Conservation (phyloP, 23 tunicate species). For the Halocynthia aurantium region DNA sequence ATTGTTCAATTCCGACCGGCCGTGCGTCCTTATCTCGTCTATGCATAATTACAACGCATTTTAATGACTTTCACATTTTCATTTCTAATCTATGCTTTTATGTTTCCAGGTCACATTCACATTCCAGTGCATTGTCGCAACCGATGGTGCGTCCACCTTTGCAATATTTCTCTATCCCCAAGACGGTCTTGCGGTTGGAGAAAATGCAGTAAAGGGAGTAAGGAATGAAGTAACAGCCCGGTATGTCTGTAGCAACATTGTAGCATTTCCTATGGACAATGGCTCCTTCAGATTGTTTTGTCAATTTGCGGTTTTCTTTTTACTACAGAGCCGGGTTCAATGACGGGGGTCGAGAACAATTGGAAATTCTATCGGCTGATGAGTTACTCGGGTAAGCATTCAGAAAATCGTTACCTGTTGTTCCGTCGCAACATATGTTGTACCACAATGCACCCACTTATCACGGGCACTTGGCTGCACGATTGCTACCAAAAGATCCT, state of each 20-base stretch:
- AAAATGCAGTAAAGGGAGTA: background rate
- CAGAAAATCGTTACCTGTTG: no score
- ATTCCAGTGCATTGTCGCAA: constrained; percentile 63
- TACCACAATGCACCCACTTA: no score
- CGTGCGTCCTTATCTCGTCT: no score
- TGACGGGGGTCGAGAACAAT: constrained; percentile 27
- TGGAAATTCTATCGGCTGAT: constrained; percentile 75
- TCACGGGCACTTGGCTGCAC: no score
- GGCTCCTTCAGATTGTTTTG: background rate
- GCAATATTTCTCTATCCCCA: constrained; percentile 80
- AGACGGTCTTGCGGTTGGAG: constrained; percentile 31
- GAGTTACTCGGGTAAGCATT: constrained; percentile 72
- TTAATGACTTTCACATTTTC: background rate
- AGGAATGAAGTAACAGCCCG: background rate
- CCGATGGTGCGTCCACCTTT: constrained; percentile 47
- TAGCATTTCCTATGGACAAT: no score
- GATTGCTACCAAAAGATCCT: no score
- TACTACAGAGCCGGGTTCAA: constrained; percentile 85
- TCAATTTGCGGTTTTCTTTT: constrained; percentile 1
- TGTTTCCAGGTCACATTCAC: constrained; percentile 53
- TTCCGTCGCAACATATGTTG: no score
- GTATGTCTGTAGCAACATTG: background rate
- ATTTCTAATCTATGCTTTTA: background rate
- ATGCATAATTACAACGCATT: no score
- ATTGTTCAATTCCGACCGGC: no score